Base-by-base conservation (phyloP, 1,140 invertebrate species). In the Maniola jurtina region DNA sequence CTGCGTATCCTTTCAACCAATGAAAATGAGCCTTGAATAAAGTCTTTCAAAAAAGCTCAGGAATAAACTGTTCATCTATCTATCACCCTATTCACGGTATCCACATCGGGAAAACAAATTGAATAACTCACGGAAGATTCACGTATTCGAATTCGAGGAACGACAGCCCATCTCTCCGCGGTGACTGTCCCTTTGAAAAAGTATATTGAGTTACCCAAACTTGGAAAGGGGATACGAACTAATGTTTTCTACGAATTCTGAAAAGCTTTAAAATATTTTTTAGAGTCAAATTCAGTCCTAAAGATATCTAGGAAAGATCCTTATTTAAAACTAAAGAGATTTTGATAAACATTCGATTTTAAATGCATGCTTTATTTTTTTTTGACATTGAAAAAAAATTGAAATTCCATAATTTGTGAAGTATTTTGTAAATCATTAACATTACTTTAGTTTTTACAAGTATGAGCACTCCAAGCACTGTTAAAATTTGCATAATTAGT, bases 91-190 rank as follows among this genome's bases (percentile, higher is more conserved):
- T 76, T 57, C 58, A 76, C 72, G 56, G 55, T 63, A 36, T 64
- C 35, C 76, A 76, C 58, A 77, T 77, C 79, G 50, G 55, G 61
- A 55, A 72, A 71, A 70, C 81, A 87, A 90, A 90, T 88, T 87
- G 83, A 90, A 90, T 88, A 88, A 89, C 79, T 79, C 72, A 73
- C 72, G 75, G 76, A 86, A 90, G 86, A 90, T 87, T 70, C 80
- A 88, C 79, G 81, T 74, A 79, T 79, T 84, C 76, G 75, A 60
- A 78, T 80, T 72, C 75, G 65, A 81, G 79, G 76, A 73, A 71
- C 78, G 86, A 84, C 78, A 66, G 81, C 73, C 78, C 76, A 87
- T 89, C 77, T 81, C 84, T 87, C 79, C 75, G 72, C 77, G 73
- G 73, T 63, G 75, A 74, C 66, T 80, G 86, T 84, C 84, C 85